phyloP scores from a whole-genome alignment of 37 sponge, comb jelly and placozoan genomes.

The Aplysina aerophoba region DNA sequence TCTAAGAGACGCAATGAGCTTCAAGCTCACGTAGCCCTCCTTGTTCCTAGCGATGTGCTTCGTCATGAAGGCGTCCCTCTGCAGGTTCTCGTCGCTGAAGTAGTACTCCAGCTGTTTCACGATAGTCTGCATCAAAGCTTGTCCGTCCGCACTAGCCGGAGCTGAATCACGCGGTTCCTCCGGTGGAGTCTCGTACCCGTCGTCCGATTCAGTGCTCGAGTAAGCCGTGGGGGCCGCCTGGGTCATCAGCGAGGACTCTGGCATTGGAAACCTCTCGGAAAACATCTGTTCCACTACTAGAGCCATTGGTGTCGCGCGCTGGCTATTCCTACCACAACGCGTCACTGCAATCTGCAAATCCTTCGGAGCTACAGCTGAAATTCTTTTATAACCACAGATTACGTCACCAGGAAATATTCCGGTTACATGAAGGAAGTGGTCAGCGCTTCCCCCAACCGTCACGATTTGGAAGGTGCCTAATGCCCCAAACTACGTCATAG shows the following conservation, averaged over 20 bases:
- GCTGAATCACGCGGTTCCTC: conserved; percentile 15
- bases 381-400: conserved; percentile 3
- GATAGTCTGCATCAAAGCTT: conserved; percentile 54
- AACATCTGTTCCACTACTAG: conserved; percentile 1
- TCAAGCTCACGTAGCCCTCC: conserved; percentile 89
- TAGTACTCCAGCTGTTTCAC: conserved; percentile 90
- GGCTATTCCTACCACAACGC: neutral
- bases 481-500: too few species aligned
- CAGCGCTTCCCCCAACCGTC: neutral
- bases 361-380: conserved; percentile 1
- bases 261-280: neutral
- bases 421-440: too few species aligned
- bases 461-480: too few species aligned
- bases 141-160: conserved; percentile 16
- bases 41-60: conserved; percentile 91
- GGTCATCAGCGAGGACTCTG: conserved; percentile 9
- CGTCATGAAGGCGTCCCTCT: conserved; percentile 84
- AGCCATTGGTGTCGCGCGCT: conserved; percentile 17
- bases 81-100: conserved; percentile 95
- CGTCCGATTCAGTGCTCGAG: conserved; percentile 55
- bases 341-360: neutral
- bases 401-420: conserved; percentile 13
- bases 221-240: neutral
- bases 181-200: conserved; percentile 55
- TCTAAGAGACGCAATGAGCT: conserved; percentile 84